These are phyloP conservation scores for Acholoe squamosa DNA, from an alignment of 2,888 invertebrate species.

Conservation along the genomic window DNA sequence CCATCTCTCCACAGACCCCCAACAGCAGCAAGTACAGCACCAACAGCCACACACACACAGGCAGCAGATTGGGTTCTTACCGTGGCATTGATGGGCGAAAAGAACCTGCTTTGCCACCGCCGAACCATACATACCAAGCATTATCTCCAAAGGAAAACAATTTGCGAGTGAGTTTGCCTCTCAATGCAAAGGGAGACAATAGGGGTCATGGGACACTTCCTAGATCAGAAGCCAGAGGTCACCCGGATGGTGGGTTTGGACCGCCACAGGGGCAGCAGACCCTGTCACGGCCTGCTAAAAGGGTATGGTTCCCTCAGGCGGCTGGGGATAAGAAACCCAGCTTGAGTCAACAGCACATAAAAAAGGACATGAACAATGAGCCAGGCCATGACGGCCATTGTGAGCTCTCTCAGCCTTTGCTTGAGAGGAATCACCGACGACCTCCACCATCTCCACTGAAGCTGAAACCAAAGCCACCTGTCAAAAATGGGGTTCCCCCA, in stretches of 20 bases:
- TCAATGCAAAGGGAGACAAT: not conserved
- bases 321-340: constrained; percentile 46
- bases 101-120: constrained; percentile 21
- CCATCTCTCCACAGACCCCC: constrained; percentile 16
- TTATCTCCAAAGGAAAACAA: not conserved
- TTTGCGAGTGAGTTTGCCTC: not conserved
- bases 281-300: not conserved
- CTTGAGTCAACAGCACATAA: not conserved
- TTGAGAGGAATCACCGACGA: not conserved
- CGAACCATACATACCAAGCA: not conserved
- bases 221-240: not conserved
- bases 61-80: not conserved
- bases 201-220: not conserved
- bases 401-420: not conserved
- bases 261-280: constrained; percentile 19
- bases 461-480: not conserved
- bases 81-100: not conserved
- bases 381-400: not conserved
- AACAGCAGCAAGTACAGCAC: not conserved
- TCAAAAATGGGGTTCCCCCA: not conserved
- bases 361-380: not conserved
- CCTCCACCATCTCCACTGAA: constrained; percentile 6
- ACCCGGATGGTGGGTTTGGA: not conserved
- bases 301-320: constrained; percentile 53
- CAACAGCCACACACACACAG: not conserved